Evolutionary conservation across 2,113 vertebrate genomes (phyloP).

Genomic region (Thalassarche chlororhynchos): DNA sequence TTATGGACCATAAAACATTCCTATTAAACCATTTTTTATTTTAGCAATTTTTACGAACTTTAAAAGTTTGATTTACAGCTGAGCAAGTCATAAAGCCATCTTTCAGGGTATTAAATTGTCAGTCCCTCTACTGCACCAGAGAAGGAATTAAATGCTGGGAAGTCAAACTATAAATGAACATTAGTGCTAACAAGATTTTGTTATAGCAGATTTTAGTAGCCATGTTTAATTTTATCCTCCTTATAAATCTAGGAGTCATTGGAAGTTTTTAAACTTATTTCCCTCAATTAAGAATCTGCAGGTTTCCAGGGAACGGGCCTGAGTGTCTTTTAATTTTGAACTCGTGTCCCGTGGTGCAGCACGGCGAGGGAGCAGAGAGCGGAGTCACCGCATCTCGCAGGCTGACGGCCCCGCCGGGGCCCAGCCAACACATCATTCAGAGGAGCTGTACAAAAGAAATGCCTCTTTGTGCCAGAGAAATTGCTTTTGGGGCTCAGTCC

Average conservation of each 20-base stretch:
- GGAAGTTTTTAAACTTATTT: slow-evolving; percentile 64
- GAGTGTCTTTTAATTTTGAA: slow-evolving; percentile 43
- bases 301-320: slow-evolving; percentile 28
- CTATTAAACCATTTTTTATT: slow-evolving; percentile 87
- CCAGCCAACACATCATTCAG: neutral
- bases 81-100: slow-evolving; percentile 73
- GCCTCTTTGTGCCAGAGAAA: neutral
- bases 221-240: slow-evolving; percentile 78
- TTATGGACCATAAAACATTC: slow-evolving; percentile 83
- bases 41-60: slow-evolving; percentile 85
- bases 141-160: slow-evolving; percentile 77
- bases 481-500: neutral
- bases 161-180: slow-evolving; percentile 82
- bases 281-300: slow-evolving; percentile 72
- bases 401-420: neutral
- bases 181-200: slow-evolving; percentile 79
- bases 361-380: neutral
- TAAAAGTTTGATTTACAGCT: slow-evolving; percentile 81
- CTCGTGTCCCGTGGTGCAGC: neutral
- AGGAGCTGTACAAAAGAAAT: neutral
- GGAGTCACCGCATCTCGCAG: neutral
- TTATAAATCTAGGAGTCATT: slow-evolving; percentile 68
- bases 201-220: slow-evolving; percentile 76
- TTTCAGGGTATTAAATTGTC: slow-evolving; percentile 78
- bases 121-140: slow-evolving; percentile 68